phyloP scores from a whole-genome alignment of 2,113 vertebrate genomes.

The Cinclus cinclus region DNA sequence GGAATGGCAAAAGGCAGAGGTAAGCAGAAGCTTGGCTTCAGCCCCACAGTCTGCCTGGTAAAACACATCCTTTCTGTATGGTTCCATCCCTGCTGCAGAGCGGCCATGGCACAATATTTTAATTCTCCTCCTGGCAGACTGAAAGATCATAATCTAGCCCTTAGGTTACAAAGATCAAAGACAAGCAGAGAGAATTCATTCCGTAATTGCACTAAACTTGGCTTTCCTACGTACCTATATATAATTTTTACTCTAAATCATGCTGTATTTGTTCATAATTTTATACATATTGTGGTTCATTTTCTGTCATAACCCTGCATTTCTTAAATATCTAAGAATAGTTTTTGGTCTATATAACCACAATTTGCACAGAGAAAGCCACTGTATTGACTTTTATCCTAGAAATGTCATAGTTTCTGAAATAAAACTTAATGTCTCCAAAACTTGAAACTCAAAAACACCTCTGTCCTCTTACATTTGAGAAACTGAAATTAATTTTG shows the following conservation, averaged over 20 bases:
- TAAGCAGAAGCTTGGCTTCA: background rate
- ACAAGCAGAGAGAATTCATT: background rate
- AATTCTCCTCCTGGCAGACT: background rate
- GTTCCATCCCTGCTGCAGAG: background rate
- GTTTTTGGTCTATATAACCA: background rate
- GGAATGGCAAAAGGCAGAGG: background rate
- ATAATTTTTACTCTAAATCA: background rate
- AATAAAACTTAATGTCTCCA: background rate
- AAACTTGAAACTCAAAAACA: background rate
- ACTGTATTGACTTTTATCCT: background rate
- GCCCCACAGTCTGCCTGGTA: background rate
- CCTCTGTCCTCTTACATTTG: background rate
- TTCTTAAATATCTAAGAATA: background rate
- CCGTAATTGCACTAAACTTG: background rate
- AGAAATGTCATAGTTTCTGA: background rate
- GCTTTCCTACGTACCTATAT: background rate
- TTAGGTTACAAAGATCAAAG: conserved; percentile 15
- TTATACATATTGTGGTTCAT: background rate
- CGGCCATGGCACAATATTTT: background rate
- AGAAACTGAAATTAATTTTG: background rate
- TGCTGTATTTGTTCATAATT: background rate
- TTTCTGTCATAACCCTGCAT: background rate
- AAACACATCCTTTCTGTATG: background rate
- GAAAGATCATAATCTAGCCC: conserved; percentile 29
- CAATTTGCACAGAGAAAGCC: background rate